phyloP scores from a whole-genome alignment of 2,888 invertebrate species.

The Apamea sordens region DNA sequence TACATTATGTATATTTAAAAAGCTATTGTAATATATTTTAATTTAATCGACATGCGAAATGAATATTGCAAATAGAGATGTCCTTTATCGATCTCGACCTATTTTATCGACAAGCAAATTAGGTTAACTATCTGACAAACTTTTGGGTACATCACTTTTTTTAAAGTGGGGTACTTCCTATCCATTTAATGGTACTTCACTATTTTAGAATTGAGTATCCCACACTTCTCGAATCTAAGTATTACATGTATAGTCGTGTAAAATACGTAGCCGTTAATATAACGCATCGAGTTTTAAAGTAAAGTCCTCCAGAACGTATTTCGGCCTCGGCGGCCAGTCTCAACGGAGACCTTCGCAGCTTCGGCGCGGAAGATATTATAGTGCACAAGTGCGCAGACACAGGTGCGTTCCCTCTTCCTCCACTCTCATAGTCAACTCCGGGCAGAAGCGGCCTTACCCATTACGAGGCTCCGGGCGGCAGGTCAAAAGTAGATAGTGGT shows the following conservation, averaged over 20 bases:
- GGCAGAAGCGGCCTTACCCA: too few species aligned
- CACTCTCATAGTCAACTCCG: too few species aligned
- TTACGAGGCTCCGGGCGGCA: too few species aligned
- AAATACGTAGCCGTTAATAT: background rate
- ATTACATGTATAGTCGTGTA: conserved; percentile 24
- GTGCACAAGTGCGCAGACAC: too few species aligned
- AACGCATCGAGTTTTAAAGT: background rate
- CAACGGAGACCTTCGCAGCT: too few species aligned
- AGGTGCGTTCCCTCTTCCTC: too few species aligned
- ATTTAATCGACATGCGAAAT: conserved; percentile 37
- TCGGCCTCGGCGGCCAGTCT: too few species aligned
- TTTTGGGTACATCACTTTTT: conserved; percentile 39
- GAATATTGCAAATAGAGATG: conserved; percentile 45
- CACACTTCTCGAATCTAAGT: background rate
- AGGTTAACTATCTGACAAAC: conserved; percentile 55
- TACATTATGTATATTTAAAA: conserved; percentile 32
- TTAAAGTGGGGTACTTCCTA: conserved; percentile 24
- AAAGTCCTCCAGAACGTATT: too few species aligned
- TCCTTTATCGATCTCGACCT: conserved; percentile 53
- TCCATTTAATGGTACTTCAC: conserved; percentile 43
- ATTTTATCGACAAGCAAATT: conserved; percentile 49
- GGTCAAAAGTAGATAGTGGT: too few species aligned
- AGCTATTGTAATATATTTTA: conserved; percentile 38
- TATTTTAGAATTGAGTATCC: conserved; percentile 49
- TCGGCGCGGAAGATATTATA: too few species aligned